Percentiles rank a stretch among this genome's conserved stretches.
These are phyloP conservation scores for Cantharis rustica DNA, from an alignment of 2,888 invertebrate species.

Conservation along the genomic window DNA sequence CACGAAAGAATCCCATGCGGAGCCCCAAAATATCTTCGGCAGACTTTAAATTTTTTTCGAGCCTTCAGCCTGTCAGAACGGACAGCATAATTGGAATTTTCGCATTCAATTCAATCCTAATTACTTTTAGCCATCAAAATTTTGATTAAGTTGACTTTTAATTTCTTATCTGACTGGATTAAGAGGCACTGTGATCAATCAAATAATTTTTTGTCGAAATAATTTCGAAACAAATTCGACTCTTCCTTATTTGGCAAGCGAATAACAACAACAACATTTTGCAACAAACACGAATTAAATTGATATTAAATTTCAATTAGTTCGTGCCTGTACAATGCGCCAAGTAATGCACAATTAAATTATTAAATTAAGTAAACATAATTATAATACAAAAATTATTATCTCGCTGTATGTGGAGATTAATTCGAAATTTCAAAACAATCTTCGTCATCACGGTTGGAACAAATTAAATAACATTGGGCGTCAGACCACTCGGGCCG, in stretches of 20 bases:
- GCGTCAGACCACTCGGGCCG: neutral
- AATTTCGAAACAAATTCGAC: neutral
- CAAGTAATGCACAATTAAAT: neutral
- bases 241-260: neutral
- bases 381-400: neutral
- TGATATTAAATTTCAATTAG: conserved; percentile 1
- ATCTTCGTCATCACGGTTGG: neutral
- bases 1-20: neutral
- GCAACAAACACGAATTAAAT: neutral
- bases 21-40: neutral
- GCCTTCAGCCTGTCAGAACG: neutral
- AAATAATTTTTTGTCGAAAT: neutral
- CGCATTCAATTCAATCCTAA: neutral
- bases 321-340: neutral
- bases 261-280: neutral
- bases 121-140: neutral
- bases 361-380: neutral
- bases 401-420: neutral
- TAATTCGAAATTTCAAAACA: neutral
- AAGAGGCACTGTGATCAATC: neutral
- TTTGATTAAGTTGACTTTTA: neutral
- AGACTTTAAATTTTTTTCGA: neutral
- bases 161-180: neutral
- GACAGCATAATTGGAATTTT: neutral
- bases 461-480: neutral